Base-by-base conservation (phyloP, 2,888 invertebrate species). In the Iselma pallidipennis region DNA sequence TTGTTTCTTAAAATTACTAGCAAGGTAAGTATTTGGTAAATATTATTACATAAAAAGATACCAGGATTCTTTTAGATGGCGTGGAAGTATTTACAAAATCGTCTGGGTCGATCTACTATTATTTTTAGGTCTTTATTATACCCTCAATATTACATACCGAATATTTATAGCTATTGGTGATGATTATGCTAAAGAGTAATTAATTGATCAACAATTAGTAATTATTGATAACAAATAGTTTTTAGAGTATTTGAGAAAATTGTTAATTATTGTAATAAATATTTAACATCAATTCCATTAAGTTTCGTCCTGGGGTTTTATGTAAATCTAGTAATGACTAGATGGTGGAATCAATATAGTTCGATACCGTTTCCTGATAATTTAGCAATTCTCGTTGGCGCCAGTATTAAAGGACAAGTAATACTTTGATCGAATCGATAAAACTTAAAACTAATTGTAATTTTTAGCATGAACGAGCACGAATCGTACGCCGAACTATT, bases 241-340 rank as follows among this genome's bases (percentile, higher is more conserved):
- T 53, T n/a, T 76, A 93, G 93, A 77, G 78, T 86, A 56, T 96
- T 95, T 79, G 94, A 93, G 82, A 87, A 87, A 63, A 84, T 95
- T 53, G 91, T 91, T 0, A 86, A 87, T 65, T 95, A 95, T 81
- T 96, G 95, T 83, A 89, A 90, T 75, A 88, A 87, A 70, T 94
- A 92, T 82, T 91, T 89, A 69, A 91, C 90, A 80, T 87, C 94
- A 70, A 95, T 96, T 69, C 96, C 96, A n/a, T 81, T 96, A 66
- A 94, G 95, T 28, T 96, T 96, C 80, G 94, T 96, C 63, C 85
- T 96, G 69, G 96, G 96, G 69, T 96, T 96, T 83, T 96, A 95
- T 82, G 95, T 96, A 51, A 90, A 91, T n/a, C 88, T 95, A 68
- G 94, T 96, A 33, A 94, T 95, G 88, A 91, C 89, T 64, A 86